Percentiles rank a stretch among this genome's conserved stretches.
Conservation (phyloP, 1,140 invertebrate species). For the Formica exsecta region DNA sequence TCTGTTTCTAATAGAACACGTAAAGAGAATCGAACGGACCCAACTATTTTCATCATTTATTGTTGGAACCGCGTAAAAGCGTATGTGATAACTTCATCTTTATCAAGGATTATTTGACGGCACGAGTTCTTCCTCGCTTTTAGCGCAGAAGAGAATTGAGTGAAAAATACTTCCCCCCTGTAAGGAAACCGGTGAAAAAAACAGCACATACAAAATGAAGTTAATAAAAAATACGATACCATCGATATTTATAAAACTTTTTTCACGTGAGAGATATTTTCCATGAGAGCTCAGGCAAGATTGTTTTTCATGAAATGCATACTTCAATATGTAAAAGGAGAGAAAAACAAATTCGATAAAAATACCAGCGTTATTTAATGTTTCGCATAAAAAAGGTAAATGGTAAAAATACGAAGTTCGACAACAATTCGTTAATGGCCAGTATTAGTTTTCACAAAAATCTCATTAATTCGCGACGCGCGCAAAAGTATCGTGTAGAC, state of each 20-base stretch:
- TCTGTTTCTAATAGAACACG: conserved; percentile 8
- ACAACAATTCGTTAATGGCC: conserved; percentile 18
- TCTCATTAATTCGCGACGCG: conserved; percentile 18
- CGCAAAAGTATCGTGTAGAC: background rate
- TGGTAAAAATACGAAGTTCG: conserved; percentile 14
- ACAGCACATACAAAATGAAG: background rate
- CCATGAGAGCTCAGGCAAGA: background rate
- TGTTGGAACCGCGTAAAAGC: background rate
- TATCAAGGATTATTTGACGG: conserved; percentile 10
- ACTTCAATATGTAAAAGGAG: background rate
- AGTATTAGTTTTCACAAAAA: background rate
- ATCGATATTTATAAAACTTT: conserved; percentile 1
- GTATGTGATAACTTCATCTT: conserved; percentile 11
- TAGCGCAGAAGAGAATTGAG: background rate
- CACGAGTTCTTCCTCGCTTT: background rate
- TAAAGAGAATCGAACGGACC: background rate
- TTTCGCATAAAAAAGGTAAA: background rate
- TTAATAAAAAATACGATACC: background rate
- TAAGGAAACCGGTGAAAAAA: background rate
- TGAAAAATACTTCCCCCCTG: background rate
- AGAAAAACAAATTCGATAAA: conserved; percentile 17
- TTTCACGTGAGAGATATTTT: conserved; percentile 8
- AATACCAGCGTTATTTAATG: conserved; percentile 32
- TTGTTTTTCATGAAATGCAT: conserved; percentile 38
- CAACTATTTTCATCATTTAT: conserved; percentile 49